These are phyloP conservation scores for Rhogogaster chlorosoma DNA, from an alignment of 2,888 invertebrate genomes.

Conservation along the genomic window DNA sequence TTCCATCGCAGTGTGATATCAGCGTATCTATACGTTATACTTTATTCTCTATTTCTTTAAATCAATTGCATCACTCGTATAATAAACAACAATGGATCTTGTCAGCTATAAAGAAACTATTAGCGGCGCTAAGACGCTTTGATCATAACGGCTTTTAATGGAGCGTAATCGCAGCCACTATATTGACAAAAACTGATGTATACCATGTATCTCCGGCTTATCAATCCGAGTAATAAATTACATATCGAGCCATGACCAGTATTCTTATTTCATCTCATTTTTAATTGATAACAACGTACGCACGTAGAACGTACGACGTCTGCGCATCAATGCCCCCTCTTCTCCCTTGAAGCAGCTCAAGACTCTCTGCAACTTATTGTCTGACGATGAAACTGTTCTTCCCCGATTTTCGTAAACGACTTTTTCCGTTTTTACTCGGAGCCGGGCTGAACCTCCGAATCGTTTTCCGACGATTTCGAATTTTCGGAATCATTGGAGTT, in stretches of 20 bases:
- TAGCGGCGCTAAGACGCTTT: slow-evolving; percentile 13
- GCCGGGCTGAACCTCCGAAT: too few species aligned
- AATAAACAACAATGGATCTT: slow-evolving; percentile 1
- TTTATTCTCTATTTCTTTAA: background rate
- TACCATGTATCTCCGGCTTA: too few species aligned
- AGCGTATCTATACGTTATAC: background rate
- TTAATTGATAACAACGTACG: background rate
- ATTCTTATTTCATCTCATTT: background rate
- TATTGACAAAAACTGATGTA: slow-evolving; percentile 1
- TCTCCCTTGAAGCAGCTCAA: background rate
- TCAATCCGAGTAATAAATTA: slow-evolving; percentile 9
- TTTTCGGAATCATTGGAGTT: too few species aligned
- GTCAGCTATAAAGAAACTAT: slow-evolving; percentile 27
- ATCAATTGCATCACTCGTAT: background rate
- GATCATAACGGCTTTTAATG: slow-evolving; percentile 20
- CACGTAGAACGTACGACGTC: background rate
- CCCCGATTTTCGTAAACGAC: too few species aligned
- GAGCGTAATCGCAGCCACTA: background rate
- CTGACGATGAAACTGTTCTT: too few species aligned
- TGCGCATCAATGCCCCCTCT: background rate
- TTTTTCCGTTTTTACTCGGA: too few species aligned
- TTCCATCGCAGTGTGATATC: background rate
- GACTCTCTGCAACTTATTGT: background rate
- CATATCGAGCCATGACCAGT: slow-evolving; percentile 14
- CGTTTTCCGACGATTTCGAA: too few species aligned